These are phyloP conservation scores for Vanessa atalanta DNA, from an alignment of 1,140 invertebrate species.

Conservation along the genomic window DNA sequence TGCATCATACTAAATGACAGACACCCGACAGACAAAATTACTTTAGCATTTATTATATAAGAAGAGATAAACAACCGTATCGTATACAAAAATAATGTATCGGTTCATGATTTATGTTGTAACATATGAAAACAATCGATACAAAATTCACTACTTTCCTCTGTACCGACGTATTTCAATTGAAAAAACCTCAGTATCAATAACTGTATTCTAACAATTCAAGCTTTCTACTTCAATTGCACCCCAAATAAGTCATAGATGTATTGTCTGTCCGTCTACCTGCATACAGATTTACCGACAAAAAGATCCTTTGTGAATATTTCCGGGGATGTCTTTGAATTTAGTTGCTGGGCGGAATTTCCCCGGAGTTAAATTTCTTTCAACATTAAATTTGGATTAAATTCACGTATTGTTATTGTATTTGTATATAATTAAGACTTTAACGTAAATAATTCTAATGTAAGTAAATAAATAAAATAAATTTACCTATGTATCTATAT, in stretches of 20 bases:
- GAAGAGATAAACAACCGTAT: too few relatives aligned
- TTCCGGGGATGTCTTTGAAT: background rate
- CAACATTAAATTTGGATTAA: background rate
- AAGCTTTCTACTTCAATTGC: constrained; percentile 9
- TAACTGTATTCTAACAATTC: background rate
- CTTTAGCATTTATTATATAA: too few relatives aligned
- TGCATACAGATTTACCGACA: background rate
- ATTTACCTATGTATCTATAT: too few relatives aligned
- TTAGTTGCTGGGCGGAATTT: background rate
- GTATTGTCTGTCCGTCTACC: constrained; percentile 5
- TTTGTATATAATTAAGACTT: too few relatives aligned
- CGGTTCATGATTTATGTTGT: too few relatives aligned
- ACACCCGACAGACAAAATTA: too few relatives aligned
- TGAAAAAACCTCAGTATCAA: background rate
- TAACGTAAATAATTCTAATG: too few relatives aligned
- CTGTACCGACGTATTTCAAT: background rate
- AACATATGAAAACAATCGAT: too few relatives aligned
- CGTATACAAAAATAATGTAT: too few relatives aligned
- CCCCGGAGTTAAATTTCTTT: background rate
- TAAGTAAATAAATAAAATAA: too few relatives aligned
- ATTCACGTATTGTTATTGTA: background rate
- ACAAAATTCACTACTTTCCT: background rate
- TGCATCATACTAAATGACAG: too few relatives aligned
- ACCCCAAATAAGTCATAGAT: constrained; percentile 10
- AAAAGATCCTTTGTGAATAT: background rate